Percentiles rank a stretch among this genome's conserved stretches.
Evolutionary conservation across 2,113 vertebrate species (phyloP).

Genomic region (Stigmatopora nigra): DNA sequence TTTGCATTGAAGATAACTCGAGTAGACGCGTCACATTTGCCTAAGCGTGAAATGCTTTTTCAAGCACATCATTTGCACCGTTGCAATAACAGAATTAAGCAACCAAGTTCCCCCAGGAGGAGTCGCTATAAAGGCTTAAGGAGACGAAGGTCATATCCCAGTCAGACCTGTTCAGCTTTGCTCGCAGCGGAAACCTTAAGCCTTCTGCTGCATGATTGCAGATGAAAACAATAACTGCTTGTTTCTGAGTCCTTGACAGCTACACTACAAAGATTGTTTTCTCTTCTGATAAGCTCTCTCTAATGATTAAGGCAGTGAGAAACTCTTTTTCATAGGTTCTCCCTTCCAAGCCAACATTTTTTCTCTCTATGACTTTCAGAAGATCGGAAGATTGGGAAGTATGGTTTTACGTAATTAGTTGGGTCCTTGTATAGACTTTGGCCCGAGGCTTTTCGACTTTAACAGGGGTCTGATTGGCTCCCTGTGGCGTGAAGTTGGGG

Average conservation of each 20-base stretch:
- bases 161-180: slow-evolving; percentile 38
- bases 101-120: slow-evolving; percentile 25
- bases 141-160: slow-evolving; percentile 44
- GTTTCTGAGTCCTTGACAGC: slow-evolving; percentile 10
- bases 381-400: not conserved
- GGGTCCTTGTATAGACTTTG: slow-evolving; percentile 18
- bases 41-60: slow-evolving; percentile 7
- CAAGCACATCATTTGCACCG: slow-evolving; percentile 14
- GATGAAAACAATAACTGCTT: slow-evolving; percentile 32
- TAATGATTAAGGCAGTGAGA: not conserved
- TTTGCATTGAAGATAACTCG: not conserved
- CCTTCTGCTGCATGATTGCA: slow-evolving; percentile 14
- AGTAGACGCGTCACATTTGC: not conserved
- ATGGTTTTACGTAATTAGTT: slow-evolving; percentile 31
- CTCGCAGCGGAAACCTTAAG: slow-evolving; percentile 25
- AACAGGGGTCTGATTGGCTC: slow-evolving; percentile 36
- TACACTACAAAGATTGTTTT: not conserved
- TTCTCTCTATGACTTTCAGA: slow-evolving; percentile 12
- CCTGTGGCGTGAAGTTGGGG: slow-evolving; percentile 50
- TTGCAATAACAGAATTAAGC: slow-evolving; percentile 19
- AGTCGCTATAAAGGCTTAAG: slow-evolving; percentile 36
- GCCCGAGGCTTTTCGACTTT: slow-evolving; percentile 23
- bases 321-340: not conserved
- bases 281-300: not conserved
- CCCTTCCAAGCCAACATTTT: not conserved